A percentile compares a stretch with the other conserved stretches of the same genome.
phyloP scores from a whole-genome alignment of 2,797 vertebrate species.

The Threskiornis aethiopicus region DNA sequence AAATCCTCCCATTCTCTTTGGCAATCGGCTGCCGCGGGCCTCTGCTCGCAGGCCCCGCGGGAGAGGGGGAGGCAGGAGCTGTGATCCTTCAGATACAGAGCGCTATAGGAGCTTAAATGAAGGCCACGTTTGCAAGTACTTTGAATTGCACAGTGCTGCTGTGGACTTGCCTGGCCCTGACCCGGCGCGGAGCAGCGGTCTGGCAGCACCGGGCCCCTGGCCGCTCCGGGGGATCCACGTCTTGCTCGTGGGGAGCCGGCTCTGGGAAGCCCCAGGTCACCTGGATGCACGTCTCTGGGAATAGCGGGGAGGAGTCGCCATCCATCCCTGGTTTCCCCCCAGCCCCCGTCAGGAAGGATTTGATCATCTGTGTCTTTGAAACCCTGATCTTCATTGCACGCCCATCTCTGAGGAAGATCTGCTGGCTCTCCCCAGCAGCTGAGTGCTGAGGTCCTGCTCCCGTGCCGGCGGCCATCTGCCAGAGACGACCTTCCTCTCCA shows the following conservation, averaged over 20 bases:
- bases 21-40: not conserved
- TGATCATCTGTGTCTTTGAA: not conserved
- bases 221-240: fast-evolving
- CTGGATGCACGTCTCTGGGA: not conserved
- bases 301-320: not conserved
- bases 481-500: not conserved
- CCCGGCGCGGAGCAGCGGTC: not conserved
- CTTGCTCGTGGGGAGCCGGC: not conserved
- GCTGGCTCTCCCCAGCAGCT: not conserved
- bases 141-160: not conserved
- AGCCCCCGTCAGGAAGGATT: not conserved
- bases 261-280: not conserved
- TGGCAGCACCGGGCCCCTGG: fast-evolving
- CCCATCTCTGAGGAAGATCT: not conserved
- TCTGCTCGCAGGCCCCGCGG: fast-evolving
- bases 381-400: not conserved
- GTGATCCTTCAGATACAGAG: fast-evolving
- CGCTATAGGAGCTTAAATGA: not conserved
- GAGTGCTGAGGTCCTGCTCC: not conserved
- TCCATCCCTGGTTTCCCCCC: not conserved
- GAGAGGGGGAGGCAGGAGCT: not conserved
- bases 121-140: not conserved
- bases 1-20: not conserved
- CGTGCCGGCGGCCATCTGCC: not conserved
- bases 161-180: not conserved